These are phyloP conservation scores for Cheilosia variabilis DNA, from an alignment of 2,888 invertebrate species.

Conservation along the genomic window DNA sequence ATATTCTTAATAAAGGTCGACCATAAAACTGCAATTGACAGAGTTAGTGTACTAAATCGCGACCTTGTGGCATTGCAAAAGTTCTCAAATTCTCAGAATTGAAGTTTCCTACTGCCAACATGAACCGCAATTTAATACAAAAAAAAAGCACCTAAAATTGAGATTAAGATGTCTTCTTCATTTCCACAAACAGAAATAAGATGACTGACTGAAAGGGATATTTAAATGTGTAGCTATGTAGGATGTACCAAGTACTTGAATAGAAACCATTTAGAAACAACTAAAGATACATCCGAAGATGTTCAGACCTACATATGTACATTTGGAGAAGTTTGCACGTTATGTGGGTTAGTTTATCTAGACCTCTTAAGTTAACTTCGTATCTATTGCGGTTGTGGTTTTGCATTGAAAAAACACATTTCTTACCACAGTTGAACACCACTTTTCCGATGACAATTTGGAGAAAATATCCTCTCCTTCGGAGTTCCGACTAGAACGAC, in stretches of 20 bases:
- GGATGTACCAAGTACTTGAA: neutral
- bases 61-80: neutral
- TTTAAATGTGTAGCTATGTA: conserved; percentile 4
- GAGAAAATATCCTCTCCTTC: neutral
- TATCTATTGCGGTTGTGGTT: conserved; percentile 17
- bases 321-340: conserved; percentile 11
- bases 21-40: neutral
- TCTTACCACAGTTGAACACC: neutral
- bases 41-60: neutral
- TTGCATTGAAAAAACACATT: neutral
- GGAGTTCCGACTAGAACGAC: neutral
- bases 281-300: conserved; percentile 1
- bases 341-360: conserved; percentile 30
- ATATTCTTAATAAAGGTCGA: neutral
- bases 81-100: neutral
- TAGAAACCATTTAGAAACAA: neutral
- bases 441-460: conserved; percentile 2
- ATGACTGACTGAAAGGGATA: conserved; percentile 5
- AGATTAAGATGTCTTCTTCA: neutral
- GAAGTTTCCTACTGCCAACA: neutral
- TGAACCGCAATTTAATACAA: neutral
- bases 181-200: neutral
- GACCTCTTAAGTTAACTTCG: conserved; percentile 25
- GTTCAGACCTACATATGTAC: neutral
- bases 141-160: neutral